phyloP scores from a whole-genome alignment of 2,797 vertebrate genomes.

The Melopsittacus undulatus region DNA sequence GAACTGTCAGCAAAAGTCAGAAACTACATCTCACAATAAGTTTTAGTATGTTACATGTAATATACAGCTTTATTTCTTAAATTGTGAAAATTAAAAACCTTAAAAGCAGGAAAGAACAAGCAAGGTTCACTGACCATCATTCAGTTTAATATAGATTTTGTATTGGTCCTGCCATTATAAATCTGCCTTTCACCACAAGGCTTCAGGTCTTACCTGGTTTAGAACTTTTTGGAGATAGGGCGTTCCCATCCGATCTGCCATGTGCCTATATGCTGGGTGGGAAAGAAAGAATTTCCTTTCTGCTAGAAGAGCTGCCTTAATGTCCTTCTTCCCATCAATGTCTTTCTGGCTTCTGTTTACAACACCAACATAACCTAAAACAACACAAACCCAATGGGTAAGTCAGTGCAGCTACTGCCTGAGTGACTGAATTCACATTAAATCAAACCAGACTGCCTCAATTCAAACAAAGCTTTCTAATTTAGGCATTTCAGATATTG shows the following conservation, averaged over 20 bases:
- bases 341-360: constrained; percentile 99
- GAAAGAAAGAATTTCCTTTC: constrained; percentile 98
- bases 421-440: not conserved
- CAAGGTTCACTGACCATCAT: not conserved
- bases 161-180: not conserved
- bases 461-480: not conserved
- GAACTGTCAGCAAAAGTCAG: not conserved
- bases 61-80: not conserved
- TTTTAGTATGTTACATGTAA: not conserved
- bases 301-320: constrained; percentile 88
- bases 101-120: not conserved
- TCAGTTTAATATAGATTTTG: not conserved
- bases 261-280: constrained; percentile 92
- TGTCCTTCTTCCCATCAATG: constrained; percentile 97
- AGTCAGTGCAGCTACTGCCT: not conserved
- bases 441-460: not conserved
- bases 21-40: not conserved
- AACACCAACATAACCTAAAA: constrained; percentile 92
- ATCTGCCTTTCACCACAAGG: not conserved
- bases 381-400: not conserved
- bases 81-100: not conserved
- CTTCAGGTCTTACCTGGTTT: constrained; percentile 86
- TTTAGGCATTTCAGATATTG: not conserved
- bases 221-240: constrained; percentile 92
- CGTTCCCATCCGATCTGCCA: constrained; percentile 97